Evolutionary conservation across 2,113 vertebrate genomes (phyloP).

Genomic region (Chlamydotis undulata): DNA sequence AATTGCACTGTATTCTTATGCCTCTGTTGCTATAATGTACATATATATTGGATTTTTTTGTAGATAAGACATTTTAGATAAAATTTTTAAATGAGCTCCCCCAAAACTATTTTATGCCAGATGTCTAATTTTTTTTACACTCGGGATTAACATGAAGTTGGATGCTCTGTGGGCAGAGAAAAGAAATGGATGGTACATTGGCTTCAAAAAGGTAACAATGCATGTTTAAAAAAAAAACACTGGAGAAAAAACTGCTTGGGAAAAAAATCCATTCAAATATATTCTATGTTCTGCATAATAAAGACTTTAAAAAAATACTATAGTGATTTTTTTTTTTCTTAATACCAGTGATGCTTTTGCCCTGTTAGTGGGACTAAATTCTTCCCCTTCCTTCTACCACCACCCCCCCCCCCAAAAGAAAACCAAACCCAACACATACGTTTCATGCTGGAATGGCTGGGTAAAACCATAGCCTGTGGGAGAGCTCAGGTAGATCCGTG

Average conservation of each 20-base stretch:
- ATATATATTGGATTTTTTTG: conserved; percentile 64
- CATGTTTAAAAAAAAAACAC: conserved; percentile 47
- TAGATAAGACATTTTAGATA: conserved; percentile 74
- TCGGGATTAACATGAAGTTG: conserved; percentile 56
- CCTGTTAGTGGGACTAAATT: neutral
- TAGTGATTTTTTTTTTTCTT: neutral
- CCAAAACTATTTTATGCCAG: conserved; percentile 58
- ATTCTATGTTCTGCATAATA: conserved; percentile 75
- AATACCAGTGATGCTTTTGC: neutral
- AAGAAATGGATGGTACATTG: conserved; percentile 24
- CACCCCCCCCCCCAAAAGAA: neutral
- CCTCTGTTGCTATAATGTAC: conserved; percentile 67
- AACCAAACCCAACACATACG: accelerated
- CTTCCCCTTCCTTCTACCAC: neutral
- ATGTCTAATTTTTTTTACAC: conserved; percentile 71
- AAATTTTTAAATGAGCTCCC: conserved; percentile 64
- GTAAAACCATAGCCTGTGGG: neutral
- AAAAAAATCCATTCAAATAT: conserved; percentile 58
- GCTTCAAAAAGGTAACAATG: conserved; percentile 64
- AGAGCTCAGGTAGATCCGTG: neutral
- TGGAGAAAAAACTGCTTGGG: conserved; percentile 48
- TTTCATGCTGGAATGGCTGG: neutral
- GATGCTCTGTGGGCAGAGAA: conserved; percentile 21
- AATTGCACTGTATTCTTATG: conserved; percentile 69
- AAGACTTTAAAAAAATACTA: conserved; percentile 51